Percentiles rank a stretch among this genome's conserved stretches.
Evolutionary conservation across 2,888 invertebrate genomes (phyloP).

Genomic region (Sussaba pulchella): DNA sequence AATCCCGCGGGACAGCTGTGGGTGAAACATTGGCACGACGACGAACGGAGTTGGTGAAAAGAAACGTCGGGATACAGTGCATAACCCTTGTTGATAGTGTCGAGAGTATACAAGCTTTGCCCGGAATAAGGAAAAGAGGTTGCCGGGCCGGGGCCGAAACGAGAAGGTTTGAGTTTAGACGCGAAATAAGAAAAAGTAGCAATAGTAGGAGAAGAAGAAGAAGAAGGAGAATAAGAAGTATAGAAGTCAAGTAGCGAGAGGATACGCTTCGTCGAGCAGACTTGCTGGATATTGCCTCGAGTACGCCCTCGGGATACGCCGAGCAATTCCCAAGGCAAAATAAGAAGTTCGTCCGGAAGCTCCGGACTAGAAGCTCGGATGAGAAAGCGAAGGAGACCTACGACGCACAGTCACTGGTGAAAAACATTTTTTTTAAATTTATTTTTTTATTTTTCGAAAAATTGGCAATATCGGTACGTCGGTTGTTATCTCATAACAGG

Average conservation of each 20-base stretch:
- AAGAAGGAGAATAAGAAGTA: slow-evolving; percentile 23
- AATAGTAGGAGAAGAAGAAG: slow-evolving; percentile 26
- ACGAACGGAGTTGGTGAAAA: slow-evolving; percentile 2
- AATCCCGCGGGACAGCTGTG: background rate
- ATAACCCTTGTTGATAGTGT: slow-evolving; percentile 21
- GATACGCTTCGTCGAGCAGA: slow-evolving; percentile 74
- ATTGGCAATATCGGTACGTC: slow-evolving; percentile 26
- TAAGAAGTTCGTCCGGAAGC: slow-evolving; percentile 53
- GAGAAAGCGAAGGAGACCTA: background rate
- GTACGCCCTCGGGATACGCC: slow-evolving; percentile 62
- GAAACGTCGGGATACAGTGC: slow-evolving; percentile 4
- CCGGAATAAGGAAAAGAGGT: slow-evolving; percentile 34
- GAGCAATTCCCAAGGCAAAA: slow-evolving; percentile 62
- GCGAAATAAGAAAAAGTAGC: slow-evolving; percentile 9
- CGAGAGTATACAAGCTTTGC: slow-evolving; percentile 30
- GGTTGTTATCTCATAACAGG: slow-evolving; percentile 9
- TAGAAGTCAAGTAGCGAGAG: slow-evolving; percentile 53
- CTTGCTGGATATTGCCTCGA: slow-evolving; percentile 74
- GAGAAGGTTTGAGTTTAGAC: slow-evolving; percentile 7
- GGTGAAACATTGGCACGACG: background rate
- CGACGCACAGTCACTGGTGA: slow-evolving; percentile 4
- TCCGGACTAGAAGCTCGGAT: slow-evolving; percentile 1
- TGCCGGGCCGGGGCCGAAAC: background rate
- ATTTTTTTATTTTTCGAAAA: no score
- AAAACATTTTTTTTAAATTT: slow-evolving; percentile 49